These are phyloP conservation scores for Pipa parva DNA, from an alignment of 2,113 vertebrate genomes.

Conservation along the genomic window DNA sequence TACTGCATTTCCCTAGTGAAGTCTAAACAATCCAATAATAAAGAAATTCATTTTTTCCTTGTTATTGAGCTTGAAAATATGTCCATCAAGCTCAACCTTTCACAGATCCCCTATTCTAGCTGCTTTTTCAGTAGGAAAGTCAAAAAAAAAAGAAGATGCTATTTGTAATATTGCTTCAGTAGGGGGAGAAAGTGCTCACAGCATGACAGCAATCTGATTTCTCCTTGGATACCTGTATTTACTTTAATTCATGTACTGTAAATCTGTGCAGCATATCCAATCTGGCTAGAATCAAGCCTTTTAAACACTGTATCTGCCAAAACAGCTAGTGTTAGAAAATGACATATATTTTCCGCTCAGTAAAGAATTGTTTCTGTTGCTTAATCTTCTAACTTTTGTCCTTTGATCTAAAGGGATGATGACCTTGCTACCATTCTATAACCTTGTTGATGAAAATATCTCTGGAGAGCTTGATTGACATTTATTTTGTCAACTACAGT, in stretches of 20 bases:
- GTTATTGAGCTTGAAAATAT: neutral
- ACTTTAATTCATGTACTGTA: neutral
- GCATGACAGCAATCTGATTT: neutral
- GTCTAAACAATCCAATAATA: neutral
- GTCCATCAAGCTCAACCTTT: neutral
- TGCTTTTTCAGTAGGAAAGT: neutral
- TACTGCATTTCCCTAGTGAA: neutral
- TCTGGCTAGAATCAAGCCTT: no score
- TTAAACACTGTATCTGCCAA: no score
- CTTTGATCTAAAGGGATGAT: neutral
- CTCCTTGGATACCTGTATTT: neutral
- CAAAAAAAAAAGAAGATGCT: neutral
- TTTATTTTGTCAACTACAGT: no score
- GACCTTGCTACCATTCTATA: neutral
- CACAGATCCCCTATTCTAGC: neutral
- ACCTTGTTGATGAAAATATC: neutral
- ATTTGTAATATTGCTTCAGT: neutral
- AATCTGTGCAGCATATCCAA: neutral
- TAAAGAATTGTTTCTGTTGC: neutral
- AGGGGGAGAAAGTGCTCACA: neutral
- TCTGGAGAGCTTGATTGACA: neutral
- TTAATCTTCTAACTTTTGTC: neutral
- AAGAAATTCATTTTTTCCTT: neutral
- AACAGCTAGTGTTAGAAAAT: no score
- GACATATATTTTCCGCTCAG: neutral